A percentile compares a stretch with the other conserved stretches of the same genome.
Evolutionary conservation across 2,113 vertebrate species (phyloP).

Genomic region (Myocastor coypus): DNA sequence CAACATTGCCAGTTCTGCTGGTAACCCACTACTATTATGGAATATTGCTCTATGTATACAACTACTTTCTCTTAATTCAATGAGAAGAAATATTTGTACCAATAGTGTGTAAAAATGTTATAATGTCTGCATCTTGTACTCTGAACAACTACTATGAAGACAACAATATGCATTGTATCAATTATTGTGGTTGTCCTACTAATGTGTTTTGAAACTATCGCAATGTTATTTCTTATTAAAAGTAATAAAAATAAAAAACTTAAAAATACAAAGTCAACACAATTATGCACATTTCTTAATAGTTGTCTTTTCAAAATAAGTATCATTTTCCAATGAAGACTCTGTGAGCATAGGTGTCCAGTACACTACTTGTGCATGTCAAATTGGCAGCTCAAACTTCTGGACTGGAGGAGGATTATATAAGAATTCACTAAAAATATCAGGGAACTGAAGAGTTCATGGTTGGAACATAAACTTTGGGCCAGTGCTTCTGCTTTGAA

Average conservation of each 20-base stretch:
- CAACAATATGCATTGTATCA: too few relatives aligned
- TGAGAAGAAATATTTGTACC: too few relatives aligned
- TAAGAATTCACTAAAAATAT: not conserved
- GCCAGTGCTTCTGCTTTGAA: not conserved
- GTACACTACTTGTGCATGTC: not conserved
- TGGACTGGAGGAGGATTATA: not conserved
- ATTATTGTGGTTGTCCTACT: too few relatives aligned
- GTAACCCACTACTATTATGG: too few relatives aligned
- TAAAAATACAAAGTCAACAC: conserved; percentile 45
- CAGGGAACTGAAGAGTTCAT: not conserved
- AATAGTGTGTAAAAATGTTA: too few relatives aligned
- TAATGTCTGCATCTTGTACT: too few relatives aligned
- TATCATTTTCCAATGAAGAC: conserved; percentile 41
- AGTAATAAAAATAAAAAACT: not conserved
- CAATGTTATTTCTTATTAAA: too few relatives aligned
- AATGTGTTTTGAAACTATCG: too few relatives aligned
- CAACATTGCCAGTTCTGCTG: too few relatives aligned
- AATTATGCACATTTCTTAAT: not conserved
- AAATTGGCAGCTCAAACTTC: not conserved
- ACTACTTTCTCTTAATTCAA: too few relatives aligned
- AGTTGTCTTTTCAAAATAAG: not conserved
- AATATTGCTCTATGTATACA: too few relatives aligned
- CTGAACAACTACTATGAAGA: too few relatives aligned
- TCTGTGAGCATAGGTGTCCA: not conserved
- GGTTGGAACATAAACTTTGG: not conserved